These are phyloP conservation scores for Entelurus aequoreus DNA, from an alignment of 2,113 vertebrate genomes.

Conservation along the genomic window DNA sequence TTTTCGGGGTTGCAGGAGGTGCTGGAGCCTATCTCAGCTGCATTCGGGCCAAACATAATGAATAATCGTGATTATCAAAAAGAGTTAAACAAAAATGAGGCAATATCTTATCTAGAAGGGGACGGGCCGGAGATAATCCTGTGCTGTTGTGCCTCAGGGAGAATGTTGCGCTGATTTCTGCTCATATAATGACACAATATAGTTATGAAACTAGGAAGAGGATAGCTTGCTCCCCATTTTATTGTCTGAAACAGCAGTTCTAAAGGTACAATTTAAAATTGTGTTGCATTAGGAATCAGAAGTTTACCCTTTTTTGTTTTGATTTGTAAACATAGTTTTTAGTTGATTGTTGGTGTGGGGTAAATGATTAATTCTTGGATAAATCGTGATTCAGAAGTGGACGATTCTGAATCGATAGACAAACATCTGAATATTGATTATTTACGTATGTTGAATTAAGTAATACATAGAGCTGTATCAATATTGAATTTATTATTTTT, in stretches of 20 bases:
- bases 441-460: too few species aligned
- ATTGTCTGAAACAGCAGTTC: conserved; percentile 10
- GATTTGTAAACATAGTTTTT: neutral
- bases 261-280: neutral
- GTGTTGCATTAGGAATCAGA: conserved; percentile 14
- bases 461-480: too few species aligned
- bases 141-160: conserved; percentile 46
- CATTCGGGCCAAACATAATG: too few species aligned
- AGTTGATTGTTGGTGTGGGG: neutral
- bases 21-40: too few species aligned
- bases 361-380: too few species aligned
- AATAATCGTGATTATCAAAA: too few species aligned
- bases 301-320: neutral
- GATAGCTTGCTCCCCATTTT: conserved; percentile 28
- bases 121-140: conserved; percentile 55
- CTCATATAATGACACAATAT: conserved; percentile 50
- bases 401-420: too few species aligned
- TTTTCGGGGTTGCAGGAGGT: too few species aligned
- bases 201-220: conserved; percentile 40
- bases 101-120: conserved; percentile 42
- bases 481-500: too few species aligned
- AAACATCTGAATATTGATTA: too few species aligned
- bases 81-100: conserved; percentile 24
- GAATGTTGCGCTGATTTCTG: conserved; percentile 35
- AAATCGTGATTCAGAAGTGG: too few species aligned